Evolutionary conservation across 2,888 invertebrate species (phyloP).

Genomic region (Drepana falcataria): DNA sequence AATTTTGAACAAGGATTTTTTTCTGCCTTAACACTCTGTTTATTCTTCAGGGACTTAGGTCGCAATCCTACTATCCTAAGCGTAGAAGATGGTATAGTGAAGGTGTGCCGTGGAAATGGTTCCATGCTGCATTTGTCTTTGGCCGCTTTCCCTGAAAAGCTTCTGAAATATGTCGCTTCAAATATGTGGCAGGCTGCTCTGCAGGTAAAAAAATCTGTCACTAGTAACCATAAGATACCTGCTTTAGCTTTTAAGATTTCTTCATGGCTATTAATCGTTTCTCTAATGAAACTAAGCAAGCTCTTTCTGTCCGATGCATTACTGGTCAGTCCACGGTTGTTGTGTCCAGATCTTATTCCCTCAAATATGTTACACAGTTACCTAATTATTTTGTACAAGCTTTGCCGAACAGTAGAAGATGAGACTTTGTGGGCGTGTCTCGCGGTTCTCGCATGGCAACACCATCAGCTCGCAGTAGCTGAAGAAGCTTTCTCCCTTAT

Average conservation of each 20-base stretch:
- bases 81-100: constrained; percentile 91
- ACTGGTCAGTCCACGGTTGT: too few relatives aligned
- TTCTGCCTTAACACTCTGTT: too few relatives aligned
- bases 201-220: constrained; percentile 69
- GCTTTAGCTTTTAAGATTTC: too few relatives aligned
- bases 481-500: constrained; percentile 93
- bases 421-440: constrained; percentile 94
- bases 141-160: constrained; percentile 82
- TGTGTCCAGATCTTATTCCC: too few relatives aligned
- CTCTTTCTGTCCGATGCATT: too few relatives aligned
- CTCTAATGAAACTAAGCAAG: too few relatives aligned
- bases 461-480: constrained; percentile 91
- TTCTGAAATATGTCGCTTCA: constrained; percentile 80
- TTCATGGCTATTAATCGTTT: too few relatives aligned
- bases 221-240: too few relatives aligned
- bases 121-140: constrained; percentile 86
- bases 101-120: constrained; percentile 92
- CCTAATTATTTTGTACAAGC: constrained; percentile 25
- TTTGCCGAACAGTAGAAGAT: constrained; percentile 72
- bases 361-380: too few relatives aligned
- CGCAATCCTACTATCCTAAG: constrained; percentile 89
- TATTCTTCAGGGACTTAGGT: constrained; percentile 86
- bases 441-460: constrained; percentile 93
- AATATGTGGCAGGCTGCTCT: constrained; percentile 92
- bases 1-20: too few relatives aligned